Evolutionary conservation across 2,113 vertebrate species (phyloP).

Genomic region (Prunella fulvescens): DNA sequence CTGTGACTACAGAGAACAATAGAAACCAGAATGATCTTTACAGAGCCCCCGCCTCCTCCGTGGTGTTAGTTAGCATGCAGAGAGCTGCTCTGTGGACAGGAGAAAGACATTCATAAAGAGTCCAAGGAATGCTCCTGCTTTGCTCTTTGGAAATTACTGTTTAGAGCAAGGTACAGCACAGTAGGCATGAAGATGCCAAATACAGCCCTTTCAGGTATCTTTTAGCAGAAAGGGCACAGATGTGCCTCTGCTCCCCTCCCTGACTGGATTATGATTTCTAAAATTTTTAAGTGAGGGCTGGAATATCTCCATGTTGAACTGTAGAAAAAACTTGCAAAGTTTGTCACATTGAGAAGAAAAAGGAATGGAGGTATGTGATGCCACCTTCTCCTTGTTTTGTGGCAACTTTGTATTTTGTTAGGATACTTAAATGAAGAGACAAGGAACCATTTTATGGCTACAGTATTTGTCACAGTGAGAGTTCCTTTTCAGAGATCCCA

Average conservation of each 20-base stretch:
- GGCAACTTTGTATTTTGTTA: not conserved
- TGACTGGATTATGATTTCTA: not conserved
- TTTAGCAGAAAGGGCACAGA: not conserved
- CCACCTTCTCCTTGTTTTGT: not conserved
- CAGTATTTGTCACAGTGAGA: not conserved
- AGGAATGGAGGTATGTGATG: not conserved
- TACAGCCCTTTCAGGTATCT: not conserved
- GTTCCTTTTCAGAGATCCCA: not conserved
- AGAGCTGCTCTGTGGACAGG: conserved; percentile 3
- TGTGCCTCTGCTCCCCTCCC: not conserved
- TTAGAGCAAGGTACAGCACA: not conserved
- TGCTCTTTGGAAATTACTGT: not conserved
- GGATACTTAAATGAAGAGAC: not conserved
- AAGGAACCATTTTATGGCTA: not conserved
- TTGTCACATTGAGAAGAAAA: not conserved
- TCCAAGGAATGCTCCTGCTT: not conserved
- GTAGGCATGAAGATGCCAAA: not conserved
- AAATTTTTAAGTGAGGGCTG: not conserved
- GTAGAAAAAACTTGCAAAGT: not conserved
- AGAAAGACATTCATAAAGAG: not conserved
- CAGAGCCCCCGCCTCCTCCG: not conserved
- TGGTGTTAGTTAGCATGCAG: conserved; percentile 32
- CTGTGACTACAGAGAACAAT: conserved; percentile 35
- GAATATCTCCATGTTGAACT: not conserved
- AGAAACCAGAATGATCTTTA: conserved; percentile 46